Base-by-base conservation (phyloP, 2,113 vertebrate species). In the Percopsis transmontana region DNA sequence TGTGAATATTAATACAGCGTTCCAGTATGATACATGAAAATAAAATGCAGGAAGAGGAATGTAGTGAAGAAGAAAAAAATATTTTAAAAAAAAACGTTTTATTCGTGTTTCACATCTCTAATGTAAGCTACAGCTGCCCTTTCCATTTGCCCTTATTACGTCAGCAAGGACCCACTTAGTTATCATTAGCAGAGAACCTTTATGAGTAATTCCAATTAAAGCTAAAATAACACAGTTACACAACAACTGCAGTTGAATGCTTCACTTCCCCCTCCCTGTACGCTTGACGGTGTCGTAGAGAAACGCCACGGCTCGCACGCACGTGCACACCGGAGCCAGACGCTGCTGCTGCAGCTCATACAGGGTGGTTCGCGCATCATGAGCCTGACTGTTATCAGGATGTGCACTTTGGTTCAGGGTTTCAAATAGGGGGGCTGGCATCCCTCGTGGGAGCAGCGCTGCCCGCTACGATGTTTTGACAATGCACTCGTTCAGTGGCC, bases 371-470 rank as follows among this genome's bases (percentile, higher is more conserved):
- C 80, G 27, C 64, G 76, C 79, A 83, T 88, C 69, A 75, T 44
- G 38, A 70, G 47, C 65, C 55, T 79, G 82, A 87, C 68, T 72
- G 83, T 81, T 80, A 84, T 88, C 73, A 68, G 62, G 82, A 83
- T 20, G 71, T 84, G 67, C 80, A 73, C 63, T 61, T 82, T 76
- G 59, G 74, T 70, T 85, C 83, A 79, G 61, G 68, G 81, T 81
- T 85, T 33, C 5, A 33, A 33, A 7, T 4, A 82, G 85, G 80
- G 72, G 68, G 63, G 57, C 75, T 27, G 0, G 42, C 27, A 68
- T 80, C 84, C 84, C 86, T 71, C 16, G 67, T 71, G 84, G 83
- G 71, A 76, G 56, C 50, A 54, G 53, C 39, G 76, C 19, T 58
- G 53, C 61, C 27, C 8, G 27, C 27, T 33, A 7, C 27, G 5